Evolutionary conservation across 2,797 vertebrate genomes (phyloP).

Genomic region (Spinibarbus caldwelli): DNA sequence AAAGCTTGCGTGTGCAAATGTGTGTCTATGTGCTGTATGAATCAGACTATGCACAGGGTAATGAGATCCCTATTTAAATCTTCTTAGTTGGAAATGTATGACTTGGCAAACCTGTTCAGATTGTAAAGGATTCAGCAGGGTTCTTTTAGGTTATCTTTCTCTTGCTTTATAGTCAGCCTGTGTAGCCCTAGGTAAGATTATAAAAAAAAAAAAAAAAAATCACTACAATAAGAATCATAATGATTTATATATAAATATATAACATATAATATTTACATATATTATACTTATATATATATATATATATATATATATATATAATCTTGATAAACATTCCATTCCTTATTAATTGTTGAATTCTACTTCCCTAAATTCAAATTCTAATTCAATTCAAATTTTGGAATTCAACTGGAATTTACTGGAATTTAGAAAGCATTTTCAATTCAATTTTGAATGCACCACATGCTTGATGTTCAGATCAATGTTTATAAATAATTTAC

Average conservation of each 20-base stretch:
- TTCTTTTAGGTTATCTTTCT: slow-evolving; percentile 4
- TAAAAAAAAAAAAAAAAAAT: too few species aligned
- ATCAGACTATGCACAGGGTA: slow-evolving; percentile 40
- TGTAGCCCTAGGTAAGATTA: not conserved
- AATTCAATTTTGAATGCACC: not conserved
- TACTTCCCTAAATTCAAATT: not conserved
- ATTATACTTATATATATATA: too few species aligned
- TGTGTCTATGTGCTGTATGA: slow-evolving; percentile 31
- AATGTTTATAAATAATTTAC: not conserved
- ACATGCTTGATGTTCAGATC: not conserved
- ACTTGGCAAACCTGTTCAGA: slow-evolving; percentile 13
- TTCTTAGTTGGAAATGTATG: slow-evolving; percentile 29
- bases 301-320: too few species aligned
- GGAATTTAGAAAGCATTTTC: not conserved
- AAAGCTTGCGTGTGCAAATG: slow-evolving; percentile 14
- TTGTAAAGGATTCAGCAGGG: not conserved
- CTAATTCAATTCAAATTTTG: not conserved
- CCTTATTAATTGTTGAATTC: too few species aligned
- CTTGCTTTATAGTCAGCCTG: not conserved
- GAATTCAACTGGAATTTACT: not conserved
- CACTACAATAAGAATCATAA: not conserved
- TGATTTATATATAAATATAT: not conserved
- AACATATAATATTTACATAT: too few species aligned
- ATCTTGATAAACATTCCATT: too few species aligned
- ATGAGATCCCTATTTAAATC: slow-evolving; percentile 30